These are phyloP conservation scores for Andrena bicolor DNA, from an alignment of 2,888 invertebrate genomes.

Conservation along the genomic window DNA sequence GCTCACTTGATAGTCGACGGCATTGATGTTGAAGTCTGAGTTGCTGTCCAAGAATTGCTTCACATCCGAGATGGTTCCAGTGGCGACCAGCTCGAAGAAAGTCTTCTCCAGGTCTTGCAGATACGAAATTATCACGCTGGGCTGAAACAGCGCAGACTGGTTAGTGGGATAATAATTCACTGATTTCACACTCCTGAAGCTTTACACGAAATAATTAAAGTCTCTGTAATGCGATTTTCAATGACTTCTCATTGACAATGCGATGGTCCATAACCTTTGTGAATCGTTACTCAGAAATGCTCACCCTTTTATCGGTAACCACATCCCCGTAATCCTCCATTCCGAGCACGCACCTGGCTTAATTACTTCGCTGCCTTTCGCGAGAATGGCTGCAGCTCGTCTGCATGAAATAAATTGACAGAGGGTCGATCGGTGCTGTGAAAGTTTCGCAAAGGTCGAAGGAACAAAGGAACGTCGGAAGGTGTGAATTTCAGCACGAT, in stretches of 20 bases:
- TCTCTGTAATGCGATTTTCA: background rate
- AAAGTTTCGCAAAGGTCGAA: background rate
- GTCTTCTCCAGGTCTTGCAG: constrained; percentile 86
- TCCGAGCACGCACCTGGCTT: constrained; percentile 20
- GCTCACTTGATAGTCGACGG: constrained; percentile 73
- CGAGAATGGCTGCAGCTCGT: constrained; percentile 8
- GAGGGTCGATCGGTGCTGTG: background rate
- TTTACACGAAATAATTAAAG: background rate
- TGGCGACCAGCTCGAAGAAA: constrained; percentile 86
- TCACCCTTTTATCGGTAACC: constrained; percentile 53
- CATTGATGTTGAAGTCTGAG: constrained; percentile 87
- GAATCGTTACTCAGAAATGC: constrained; percentile 5
- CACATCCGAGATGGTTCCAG: constrained; percentile 85
- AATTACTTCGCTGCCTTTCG: constrained; percentile 9
- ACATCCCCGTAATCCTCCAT: constrained; percentile 35
- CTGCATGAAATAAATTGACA: background rate
- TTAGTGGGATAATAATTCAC: background rate
- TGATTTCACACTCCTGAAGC: background rate
- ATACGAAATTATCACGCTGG: constrained; percentile 86
- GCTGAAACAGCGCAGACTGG: constrained; percentile 27
- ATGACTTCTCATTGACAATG: background rate
- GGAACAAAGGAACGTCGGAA: constrained; percentile 14
- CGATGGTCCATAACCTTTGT: constrained; percentile 18
- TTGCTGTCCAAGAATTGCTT: constrained; percentile 85
- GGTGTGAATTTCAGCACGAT: background rate